These are phyloP conservation scores for Atrina japonica DNA, from an alignment of 2,888 invertebrate genomes.

Conservation along the genomic window DNA sequence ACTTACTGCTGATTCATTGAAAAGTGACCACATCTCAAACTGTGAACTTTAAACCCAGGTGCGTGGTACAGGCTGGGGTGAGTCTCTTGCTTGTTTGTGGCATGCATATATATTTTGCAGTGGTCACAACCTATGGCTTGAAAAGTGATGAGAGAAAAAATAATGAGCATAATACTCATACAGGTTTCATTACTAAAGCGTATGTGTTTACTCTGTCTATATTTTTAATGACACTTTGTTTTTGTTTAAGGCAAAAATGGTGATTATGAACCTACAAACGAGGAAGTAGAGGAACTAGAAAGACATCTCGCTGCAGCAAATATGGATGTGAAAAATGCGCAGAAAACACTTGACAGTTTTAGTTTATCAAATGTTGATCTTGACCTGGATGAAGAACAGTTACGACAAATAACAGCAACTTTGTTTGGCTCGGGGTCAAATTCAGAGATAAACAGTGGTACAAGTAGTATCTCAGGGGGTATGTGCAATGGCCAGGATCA, in stretches of 20 bases:
- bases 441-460: background rate
- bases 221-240: conserved; percentile 3
- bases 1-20: too few relatives aligned
- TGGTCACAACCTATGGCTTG: too few relatives aligned
- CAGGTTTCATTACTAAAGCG: too few relatives aligned
- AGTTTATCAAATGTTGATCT: conserved; percentile 10
- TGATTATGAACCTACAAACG: conserved; percentile 86
- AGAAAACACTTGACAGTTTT: conserved; percentile 62
- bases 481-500: conserved; percentile 53
- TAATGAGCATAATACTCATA: too few relatives aligned
- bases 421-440: conserved; percentile 8
- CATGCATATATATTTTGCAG: too few relatives aligned
- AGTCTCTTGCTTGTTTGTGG: too few relatives aligned
- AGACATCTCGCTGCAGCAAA: conserved; percentile 91
- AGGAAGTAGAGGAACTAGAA: conserved; percentile 93
- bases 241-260: conserved; percentile 84
- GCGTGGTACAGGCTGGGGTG: too few relatives aligned
- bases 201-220: too few relatives aligned
- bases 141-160: too few relatives aligned
- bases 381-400: conserved; percentile 34
- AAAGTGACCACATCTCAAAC: too few relatives aligned
- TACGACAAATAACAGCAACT: conserved; percentile 24
- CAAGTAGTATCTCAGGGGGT: conserved; percentile 2
- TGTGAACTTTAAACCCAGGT: too few relatives aligned
- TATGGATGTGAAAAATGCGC: conserved; percentile 73